These are phyloP conservation scores for Zaprionus lineosus DNA, from an alignment of 2,888 invertebrate species.

Conservation along the genomic window DNA sequence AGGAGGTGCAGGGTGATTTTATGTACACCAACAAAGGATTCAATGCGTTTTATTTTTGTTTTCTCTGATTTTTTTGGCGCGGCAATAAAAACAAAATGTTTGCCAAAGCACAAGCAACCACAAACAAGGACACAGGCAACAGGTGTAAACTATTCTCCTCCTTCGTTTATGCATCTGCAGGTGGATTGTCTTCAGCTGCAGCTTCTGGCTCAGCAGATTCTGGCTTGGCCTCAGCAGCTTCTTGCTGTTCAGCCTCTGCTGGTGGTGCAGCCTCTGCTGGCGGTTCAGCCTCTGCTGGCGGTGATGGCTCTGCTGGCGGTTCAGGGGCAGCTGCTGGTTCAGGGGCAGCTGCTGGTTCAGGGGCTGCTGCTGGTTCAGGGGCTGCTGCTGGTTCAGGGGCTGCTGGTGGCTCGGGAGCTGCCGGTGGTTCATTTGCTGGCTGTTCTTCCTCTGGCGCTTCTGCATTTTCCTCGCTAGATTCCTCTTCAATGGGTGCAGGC, in stretches of 20 bases:
- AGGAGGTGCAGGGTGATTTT: conserved; percentile 4
- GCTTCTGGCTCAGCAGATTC: neutral
- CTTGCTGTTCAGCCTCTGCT: neutral
- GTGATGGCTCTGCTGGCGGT: neutral
- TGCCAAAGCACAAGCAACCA: conserved; percentile 35
- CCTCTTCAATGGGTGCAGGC: conserved; percentile 1
- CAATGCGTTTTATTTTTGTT: too few species aligned
- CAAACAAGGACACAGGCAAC: too few species aligned
- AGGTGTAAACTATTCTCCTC: conserved; percentile 42
- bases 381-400: conserved; percentile 1
- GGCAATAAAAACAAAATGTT: conserved; percentile 30
- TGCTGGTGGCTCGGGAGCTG: conserved; percentile 2
- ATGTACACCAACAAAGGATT: conserved; percentile 40
- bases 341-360: conserved; percentile 1
- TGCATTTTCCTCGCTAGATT: conserved; percentile 1
- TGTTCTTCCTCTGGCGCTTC: neutral
- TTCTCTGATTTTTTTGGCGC: conserved; percentile 27
- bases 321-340: neutral
- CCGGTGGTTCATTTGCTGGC: neutral
- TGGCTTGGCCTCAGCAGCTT: neutral
- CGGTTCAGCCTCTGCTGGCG: neutral
- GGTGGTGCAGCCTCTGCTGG: neutral
- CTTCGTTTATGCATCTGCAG: conserved; percentile 6
- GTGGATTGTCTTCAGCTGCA: neutral
- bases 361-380: neutral